Conservation (phyloP, 2,797 vertebrate species). For the Lagorchestes hirsutus region DNA sequence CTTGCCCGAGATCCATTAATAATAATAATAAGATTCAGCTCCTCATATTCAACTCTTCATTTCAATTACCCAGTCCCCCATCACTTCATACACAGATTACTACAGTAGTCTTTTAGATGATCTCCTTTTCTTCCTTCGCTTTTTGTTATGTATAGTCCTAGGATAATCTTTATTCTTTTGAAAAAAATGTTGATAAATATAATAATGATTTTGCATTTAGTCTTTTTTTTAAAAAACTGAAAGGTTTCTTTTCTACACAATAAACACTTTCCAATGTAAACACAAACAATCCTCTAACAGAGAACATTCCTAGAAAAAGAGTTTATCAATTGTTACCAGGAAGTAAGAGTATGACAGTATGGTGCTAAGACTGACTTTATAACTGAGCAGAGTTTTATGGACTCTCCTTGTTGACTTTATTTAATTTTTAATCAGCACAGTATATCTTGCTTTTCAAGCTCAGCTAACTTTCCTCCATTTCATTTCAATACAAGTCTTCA, state of each 20-base stretch:
- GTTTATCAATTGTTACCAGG: background rate
- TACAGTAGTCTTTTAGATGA: background rate
- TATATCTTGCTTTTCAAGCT: background rate
- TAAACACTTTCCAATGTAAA: background rate
- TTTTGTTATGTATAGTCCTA: background rate
- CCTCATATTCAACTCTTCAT: background rate
- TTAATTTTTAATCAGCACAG: background rate
- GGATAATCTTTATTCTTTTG: background rate
- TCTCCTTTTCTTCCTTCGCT: background rate
- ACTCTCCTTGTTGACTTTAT: background rate
- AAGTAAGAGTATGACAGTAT: background rate
- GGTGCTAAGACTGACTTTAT: background rate
- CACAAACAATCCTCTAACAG: background rate
- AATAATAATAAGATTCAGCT: background rate
- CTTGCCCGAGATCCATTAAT: background rate
- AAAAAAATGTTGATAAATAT: background rate
- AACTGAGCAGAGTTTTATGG: background rate
- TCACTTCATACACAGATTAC: background rate
- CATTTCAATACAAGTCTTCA: background rate
- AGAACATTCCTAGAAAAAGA: background rate
- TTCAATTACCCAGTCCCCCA: background rate
- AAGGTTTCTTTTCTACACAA: background rate
- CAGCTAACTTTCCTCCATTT: background rate
- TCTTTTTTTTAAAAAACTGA: background rate
- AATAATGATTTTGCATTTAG: background rate